Percentiles rank a stretch among this genome's conserved stretches.
Evolutionary conservation across 2,113 vertebrate genomes (phyloP).

Genomic region (Argyrosomus japonicus): DNA sequence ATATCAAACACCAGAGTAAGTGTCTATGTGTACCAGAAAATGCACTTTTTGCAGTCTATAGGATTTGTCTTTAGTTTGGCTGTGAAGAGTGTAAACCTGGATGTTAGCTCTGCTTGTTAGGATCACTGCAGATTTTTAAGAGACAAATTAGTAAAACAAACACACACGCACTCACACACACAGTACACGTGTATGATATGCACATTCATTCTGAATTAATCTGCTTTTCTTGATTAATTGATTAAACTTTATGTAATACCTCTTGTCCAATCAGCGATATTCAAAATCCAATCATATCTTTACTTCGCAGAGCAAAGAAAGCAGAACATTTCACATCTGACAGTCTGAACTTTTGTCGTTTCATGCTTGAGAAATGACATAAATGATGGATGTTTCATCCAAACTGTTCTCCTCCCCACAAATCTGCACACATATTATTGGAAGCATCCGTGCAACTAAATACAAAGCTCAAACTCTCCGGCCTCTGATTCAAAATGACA

Average conservation of each 20-base stretch:
- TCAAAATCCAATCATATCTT: neutral
- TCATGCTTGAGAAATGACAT: neutral
- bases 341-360: neutral
- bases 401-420: neutral
- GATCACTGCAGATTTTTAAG: neutral
- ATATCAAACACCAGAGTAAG: neutral
- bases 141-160: too few relatives aligned
- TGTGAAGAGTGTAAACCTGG: neutral
- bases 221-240: too few relatives aligned
- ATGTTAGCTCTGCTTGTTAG: neutral
- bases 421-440: neutral
- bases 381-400: neutral
- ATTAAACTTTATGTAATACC: too few relatives aligned
- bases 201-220: neutral
- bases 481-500: neutral
- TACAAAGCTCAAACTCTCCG: neutral
- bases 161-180: neutral
- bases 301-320: neutral
- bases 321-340: too few relatives aligned
- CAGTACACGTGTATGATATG: neutral
- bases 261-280: neutral
- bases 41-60: too few relatives aligned
- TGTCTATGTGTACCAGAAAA: neutral
- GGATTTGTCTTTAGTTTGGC: neutral
- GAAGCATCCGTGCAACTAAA: neutral